Evolutionary conservation across 2,113 vertebrate genomes (phyloP).

Genomic region (Acanthisitta chloris): DNA sequence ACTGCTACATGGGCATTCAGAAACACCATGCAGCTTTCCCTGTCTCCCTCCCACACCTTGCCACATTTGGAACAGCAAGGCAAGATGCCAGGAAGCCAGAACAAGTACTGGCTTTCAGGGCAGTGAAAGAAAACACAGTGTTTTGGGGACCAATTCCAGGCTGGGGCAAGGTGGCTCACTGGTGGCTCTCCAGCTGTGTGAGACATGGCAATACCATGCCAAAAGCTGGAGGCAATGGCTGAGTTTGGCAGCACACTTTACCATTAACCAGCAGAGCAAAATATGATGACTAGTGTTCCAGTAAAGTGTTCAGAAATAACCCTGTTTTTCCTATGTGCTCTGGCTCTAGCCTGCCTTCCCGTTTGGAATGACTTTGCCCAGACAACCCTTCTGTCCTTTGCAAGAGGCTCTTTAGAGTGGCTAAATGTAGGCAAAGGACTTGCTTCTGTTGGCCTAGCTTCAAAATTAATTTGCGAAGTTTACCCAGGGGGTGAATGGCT

Average conservation of each 20-base stretch:
- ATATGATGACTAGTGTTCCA: neutral
- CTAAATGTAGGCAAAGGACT: neutral
- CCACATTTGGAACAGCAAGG: neutral
- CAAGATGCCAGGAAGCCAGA: neutral
- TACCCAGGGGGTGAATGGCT: neutral
- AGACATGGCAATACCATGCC: neutral
- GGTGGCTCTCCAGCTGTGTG: neutral
- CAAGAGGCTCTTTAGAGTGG: neutral
- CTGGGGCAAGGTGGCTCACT: neutral
- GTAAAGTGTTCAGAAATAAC: slow-evolving; percentile 22
- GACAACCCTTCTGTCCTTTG: neutral
- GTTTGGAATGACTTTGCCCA: neutral
- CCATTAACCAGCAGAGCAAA: neutral
- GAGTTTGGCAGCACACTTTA: neutral
- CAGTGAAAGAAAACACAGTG: neutral
- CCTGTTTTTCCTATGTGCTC: neutral
- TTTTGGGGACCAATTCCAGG: neutral
- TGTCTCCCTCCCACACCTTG: neutral
- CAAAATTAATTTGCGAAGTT: neutral
- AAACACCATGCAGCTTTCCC: neutral
- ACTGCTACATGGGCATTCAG: neutral
- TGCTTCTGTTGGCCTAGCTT: neutral
- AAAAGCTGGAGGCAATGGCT: neutral
- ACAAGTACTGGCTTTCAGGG: neutral
- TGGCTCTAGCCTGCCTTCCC: neutral